These are phyloP conservation scores for Heliocidaris tuberculata DNA, from an alignment of 35 echinoderm and acorn worm genomes.

Conservation along the genomic window DNA sequence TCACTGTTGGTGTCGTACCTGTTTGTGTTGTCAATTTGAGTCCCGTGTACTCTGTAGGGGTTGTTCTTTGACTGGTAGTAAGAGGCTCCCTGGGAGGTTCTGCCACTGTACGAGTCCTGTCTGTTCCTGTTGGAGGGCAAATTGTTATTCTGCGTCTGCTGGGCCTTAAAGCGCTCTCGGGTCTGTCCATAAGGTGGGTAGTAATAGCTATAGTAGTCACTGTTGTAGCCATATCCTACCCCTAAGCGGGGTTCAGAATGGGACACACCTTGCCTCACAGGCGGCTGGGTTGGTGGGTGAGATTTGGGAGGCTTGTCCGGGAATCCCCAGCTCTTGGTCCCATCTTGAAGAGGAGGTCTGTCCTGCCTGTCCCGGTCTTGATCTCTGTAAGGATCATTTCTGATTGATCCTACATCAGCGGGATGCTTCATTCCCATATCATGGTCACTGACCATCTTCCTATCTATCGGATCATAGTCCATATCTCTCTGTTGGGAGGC, in stretches of 20 bases:
- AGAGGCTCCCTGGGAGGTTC: neutral
- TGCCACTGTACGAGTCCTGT: neutral
- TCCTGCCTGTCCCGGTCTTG: neutral
- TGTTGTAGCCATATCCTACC: slow-evolving; percentile 38
- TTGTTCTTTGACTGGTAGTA: slow-evolving; percentile 8
- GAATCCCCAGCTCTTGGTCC: slow-evolving; percentile 11
- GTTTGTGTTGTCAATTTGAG: neutral
- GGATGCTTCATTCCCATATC: neutral
- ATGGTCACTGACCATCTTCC: neutral
- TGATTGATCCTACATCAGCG: neutral
- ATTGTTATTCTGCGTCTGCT: slow-evolving; percentile 21
- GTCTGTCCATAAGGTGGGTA: neutral
- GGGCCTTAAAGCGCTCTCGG: neutral
- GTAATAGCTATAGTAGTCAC: slow-evolving; percentile 53
- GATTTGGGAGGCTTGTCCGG: neutral
- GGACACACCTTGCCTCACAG: neutral
- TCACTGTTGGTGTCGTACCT: neutral
- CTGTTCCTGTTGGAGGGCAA: slow-evolving; percentile 7
- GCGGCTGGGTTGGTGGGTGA: slow-evolving; percentile 1
- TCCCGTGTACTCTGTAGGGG: neutral
- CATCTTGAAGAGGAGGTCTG: neutral
- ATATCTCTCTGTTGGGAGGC: neutral
- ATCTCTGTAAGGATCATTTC: slow-evolving; percentile 4
- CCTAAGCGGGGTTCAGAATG: neutral
- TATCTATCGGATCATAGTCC: neutral